Evolutionary conservation across 2,888 invertebrate genomes (phyloP), one percentile per base, ranked within the genome.

Genomic region (Sinelater perroti): DNA sequence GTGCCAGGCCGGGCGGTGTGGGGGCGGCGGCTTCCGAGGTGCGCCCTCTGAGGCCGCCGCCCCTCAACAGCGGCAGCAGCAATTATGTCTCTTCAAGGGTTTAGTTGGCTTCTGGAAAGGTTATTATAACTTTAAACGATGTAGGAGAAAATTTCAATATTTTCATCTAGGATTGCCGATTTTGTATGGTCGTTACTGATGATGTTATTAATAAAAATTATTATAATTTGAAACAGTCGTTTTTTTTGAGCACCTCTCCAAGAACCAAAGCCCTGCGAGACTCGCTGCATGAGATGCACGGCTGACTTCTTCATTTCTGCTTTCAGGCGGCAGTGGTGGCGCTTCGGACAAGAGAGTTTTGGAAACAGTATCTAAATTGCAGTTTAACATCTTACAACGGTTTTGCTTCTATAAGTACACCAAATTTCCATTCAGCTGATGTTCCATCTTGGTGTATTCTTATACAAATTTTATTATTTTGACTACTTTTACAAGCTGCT

Each of bases 91-190:
- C 76, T 82, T 83, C 81, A 87, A 85, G 83, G 86, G 86, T 85
- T 85, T 87, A 83, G 86, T 89, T 84, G 88, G 89, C 81, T 85
- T 85, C 83, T 89, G 89, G 89, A 88, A 85, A 83, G 89, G 89
- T 82, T 89, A 85, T 85, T 89, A 88, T 83, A 89, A 87, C 85
- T 85, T 85, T 82, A 89, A 87, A 83, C 85, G 86, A 80, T 84
- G 85, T 82, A 86, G 87, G 82, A 85, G 88, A 82, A 83, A 83
- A 83, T 56, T 24, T 56, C 59, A 60, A 56, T 62, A 62, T 63
- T 67, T 68, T 65, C 64, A 62, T 35, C 65, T 62, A 67, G 64
- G 64, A 60, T 52, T 60, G 56, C 56, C 56, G 50, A 65, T 69
- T 70, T 71, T 69, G 67, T 70, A 68, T 67, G 64, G 65, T 60